Evolutionary conservation across 2,797 vertebrate species (phyloP).

Genomic region (Betta splendens): DNA sequence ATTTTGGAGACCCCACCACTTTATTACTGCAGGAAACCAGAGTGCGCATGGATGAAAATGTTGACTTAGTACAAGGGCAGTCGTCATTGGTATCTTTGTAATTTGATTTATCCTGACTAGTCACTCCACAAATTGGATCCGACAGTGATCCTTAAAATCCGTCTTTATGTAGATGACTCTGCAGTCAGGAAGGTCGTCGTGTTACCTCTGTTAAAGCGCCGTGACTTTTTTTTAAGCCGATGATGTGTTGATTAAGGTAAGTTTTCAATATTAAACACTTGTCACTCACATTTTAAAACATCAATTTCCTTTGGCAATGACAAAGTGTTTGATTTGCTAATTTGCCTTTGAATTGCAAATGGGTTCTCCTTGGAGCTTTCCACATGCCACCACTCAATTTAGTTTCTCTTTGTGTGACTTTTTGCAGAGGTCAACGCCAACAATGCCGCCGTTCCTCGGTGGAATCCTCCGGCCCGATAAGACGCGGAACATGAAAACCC

Average conservation of each 20-base stretch:
- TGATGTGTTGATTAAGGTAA: constrained; percentile 62
- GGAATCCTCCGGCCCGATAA: constrained; percentile 63
- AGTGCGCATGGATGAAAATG: constrained; percentile 43
- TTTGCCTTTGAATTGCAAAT: constrained; percentile 72
- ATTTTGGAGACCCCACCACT: constrained; percentile 34
- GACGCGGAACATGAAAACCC: constrained; percentile 47
- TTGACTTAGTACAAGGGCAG: constrained; percentile 63
- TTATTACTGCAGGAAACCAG: constrained; percentile 39
- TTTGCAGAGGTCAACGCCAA: constrained; percentile 64
- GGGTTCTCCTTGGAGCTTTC: constrained; percentile 58
- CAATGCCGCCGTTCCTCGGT: constrained; percentile 51
- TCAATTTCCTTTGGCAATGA: constrained; percentile 62
- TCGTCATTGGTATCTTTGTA: constrained; percentile 50
- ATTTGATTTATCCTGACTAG: constrained; percentile 67
- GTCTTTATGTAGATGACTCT: constrained; percentile 47
- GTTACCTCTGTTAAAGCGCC: constrained; percentile 31
- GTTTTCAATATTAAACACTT: constrained; percentile 67
- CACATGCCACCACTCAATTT: constrained; percentile 56
- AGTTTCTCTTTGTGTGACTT: constrained; percentile 63
- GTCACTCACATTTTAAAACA: constrained; percentile 56
- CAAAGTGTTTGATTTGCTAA: constrained; percentile 73
- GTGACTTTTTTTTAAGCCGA: constrained; percentile 38
- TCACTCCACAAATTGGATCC: constrained; percentile 62
- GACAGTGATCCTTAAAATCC: constrained; percentile 63
- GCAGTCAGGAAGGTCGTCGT: constrained; percentile 46